Conservation (phyloP, 2,113 vertebrate genomes). For the Nettapus auritus region DNA sequence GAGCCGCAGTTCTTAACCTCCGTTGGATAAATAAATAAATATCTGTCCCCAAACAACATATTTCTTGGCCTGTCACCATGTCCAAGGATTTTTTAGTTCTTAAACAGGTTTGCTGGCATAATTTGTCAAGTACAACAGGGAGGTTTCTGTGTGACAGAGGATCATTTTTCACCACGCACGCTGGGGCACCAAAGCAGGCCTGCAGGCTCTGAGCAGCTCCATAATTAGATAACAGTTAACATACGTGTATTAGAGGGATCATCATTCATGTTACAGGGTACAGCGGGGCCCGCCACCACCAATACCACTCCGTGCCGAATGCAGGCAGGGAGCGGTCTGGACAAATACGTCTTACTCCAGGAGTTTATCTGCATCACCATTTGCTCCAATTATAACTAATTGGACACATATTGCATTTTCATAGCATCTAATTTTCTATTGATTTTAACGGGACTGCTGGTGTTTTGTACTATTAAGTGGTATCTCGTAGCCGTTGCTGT, state of each 20-base stretch:
- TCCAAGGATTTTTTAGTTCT: slow-evolving; percentile 67
- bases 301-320: neutral
- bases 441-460: slow-evolving; percentile 70
- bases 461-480: slow-evolving; percentile 62
- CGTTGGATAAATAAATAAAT: neutral
- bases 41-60: neutral
- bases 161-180: slow-evolving; percentile 19
- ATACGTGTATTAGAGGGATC: neutral
- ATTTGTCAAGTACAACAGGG: slow-evolving; percentile 53
- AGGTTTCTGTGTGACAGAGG: slow-evolving; percentile 31
- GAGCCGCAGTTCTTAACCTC: neutral
- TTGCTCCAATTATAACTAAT: slow-evolving; percentile 79
- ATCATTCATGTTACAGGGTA: slow-evolving; percentile 20
- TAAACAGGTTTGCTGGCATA: slow-evolving; percentile 66
- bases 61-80: slow-evolving; percentile 47
- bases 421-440: slow-evolving; percentile 77
- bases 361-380: slow-evolving; percentile 62
- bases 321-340: neutral
- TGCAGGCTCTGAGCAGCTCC: slow-evolving; percentile 11
- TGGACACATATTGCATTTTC: slow-evolving; percentile 73
- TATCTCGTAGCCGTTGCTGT: slow-evolving; percentile 49
- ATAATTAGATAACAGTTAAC: slow-evolving; percentile 60
- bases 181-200: neutral
- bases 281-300: neutral
- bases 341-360: neutral